Conservation (phyloP, 2,113 vertebrate species). For the Acrocephalus arundinaceus region DNA sequence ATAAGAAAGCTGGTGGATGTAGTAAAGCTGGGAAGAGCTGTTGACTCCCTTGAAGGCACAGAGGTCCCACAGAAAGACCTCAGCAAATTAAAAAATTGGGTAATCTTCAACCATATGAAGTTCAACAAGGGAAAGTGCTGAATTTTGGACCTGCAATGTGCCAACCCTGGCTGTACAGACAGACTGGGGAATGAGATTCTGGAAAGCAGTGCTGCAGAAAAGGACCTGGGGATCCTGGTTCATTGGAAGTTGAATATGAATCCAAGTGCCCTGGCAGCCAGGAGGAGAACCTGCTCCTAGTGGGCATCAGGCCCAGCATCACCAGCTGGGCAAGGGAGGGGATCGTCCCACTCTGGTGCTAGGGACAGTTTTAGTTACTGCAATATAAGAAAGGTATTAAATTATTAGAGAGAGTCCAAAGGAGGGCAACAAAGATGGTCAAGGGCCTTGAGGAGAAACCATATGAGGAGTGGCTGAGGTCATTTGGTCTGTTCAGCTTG, state of each 20-base stretch:
- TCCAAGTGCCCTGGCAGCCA: background rate
- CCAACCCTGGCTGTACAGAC: background rate
- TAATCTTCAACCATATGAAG: background rate
- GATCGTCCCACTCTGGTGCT: rapidly evolving
- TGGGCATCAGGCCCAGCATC: rapidly evolving
- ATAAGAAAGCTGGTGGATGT: background rate
- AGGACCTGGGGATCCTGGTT: too few relatives aligned
- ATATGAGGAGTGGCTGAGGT: rapidly evolving
- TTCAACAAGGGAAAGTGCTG: background rate
- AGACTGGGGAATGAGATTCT: background rate
- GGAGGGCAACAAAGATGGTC: background rate
- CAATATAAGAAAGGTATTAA: background rate
- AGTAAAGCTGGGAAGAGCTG: background rate
- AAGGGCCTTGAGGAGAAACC: background rate
- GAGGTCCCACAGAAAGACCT: background rate
- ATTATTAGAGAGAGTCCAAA: background rate
- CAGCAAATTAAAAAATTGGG: background rate
- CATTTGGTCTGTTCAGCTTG: background rate
- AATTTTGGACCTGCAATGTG: background rate
- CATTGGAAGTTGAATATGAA: background rate
- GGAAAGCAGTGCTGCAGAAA: background rate
- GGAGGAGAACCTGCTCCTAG: background rate
- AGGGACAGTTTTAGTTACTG: background rate
- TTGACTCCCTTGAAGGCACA: background rate
- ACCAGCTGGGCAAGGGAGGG: background rate